Evolutionary conservation across 2,113 vertebrate species (phyloP), one percentile per base, ranked within the genome.

Genomic region (Catagonus wagneri): DNA sequence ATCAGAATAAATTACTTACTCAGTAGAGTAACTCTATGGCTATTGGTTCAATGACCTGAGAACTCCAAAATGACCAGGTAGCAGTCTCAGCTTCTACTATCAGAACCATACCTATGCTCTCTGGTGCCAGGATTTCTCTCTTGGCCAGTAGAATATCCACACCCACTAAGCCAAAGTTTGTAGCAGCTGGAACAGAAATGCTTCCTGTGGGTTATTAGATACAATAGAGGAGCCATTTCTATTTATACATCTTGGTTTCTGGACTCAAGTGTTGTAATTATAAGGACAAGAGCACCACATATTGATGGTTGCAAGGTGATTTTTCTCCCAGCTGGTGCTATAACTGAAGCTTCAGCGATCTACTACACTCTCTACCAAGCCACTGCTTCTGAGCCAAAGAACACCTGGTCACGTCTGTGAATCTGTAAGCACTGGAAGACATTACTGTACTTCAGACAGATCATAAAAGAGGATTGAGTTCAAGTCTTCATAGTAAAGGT

Each of bases 171-270:
- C 32, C 25, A n/a, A 90, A 52, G 80, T 90, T 39, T 78, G 32
- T 63, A 95, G 19, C 72, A 61, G 44, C 25, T n/a, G 17, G 20
- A 68, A 34, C 54, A 93, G 95, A 94, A 74, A 61, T 81, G 56
- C 25, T 83, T 81, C 23, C 27, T 52, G 4, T 34, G 15, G 14
- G 11, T 75, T 84, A 63, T 34, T 81, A 92, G 34, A 66, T 85
- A 34, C 4, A 65, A 6, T 61, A 88, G 29, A 52, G 6, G 10
- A 20, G 17, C 52, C 9, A 29, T 19, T 89, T 44, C 25, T 69
- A 58, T 72, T 66, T 87, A 52, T 2, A 72, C 13, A 7, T 34
- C 3, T 69, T 90, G 9, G 17, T 93, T 93, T 91, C 52, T 75
- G 23, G 6, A 63, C 23, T 44, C 65, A 63, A 29, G 0, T 50